Conservation (phyloP, 2,113 vertebrate genomes). For the Muntiacus muntjak region DNA sequence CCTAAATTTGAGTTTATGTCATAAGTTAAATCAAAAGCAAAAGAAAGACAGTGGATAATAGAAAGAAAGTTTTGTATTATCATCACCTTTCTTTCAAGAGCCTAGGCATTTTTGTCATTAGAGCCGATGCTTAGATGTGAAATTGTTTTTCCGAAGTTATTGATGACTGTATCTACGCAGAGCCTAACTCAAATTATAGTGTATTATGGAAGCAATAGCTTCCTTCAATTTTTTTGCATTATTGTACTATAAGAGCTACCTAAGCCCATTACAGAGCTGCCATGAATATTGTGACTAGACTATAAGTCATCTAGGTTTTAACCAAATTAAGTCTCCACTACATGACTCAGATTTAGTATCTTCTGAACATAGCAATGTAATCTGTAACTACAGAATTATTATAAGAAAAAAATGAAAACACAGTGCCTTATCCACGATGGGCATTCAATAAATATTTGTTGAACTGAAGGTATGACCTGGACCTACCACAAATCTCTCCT, state of each 20-base stretch:
- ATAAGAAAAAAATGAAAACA: conserved; percentile 64
- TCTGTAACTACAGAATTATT: conserved; percentile 64
- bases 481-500: conserved; percentile 55
- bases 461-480: not conserved
- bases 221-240: conserved; percentile 65
- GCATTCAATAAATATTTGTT: conserved; percentile 45
- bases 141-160: conserved; percentile 72
- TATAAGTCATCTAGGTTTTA: conserved; percentile 78
- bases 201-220: conserved; percentile 61
- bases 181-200: conserved; percentile 67
- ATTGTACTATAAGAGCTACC: conserved; percentile 41
- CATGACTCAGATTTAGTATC: conserved; percentile 72
- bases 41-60: not conserved
- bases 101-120: not conserved
- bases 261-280: conserved; percentile 66
- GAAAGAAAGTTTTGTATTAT: conserved; percentile 16
- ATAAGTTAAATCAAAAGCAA: conserved; percentile 35
- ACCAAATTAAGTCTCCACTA: conserved; percentile 68
- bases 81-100: conserved; percentile 25
- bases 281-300: conserved; percentile 58
- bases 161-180: conserved; percentile 71
- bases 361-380: conserved; percentile 73
- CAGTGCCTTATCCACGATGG: not conserved
- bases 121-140: conserved; percentile 43
- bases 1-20: conserved; percentile 6